Evolutionary conservation across 2,888 invertebrate genomes (phyloP), one percentile per base, ranked within the genome.

Genomic region (Zaprionus bogoriensis): DNA sequence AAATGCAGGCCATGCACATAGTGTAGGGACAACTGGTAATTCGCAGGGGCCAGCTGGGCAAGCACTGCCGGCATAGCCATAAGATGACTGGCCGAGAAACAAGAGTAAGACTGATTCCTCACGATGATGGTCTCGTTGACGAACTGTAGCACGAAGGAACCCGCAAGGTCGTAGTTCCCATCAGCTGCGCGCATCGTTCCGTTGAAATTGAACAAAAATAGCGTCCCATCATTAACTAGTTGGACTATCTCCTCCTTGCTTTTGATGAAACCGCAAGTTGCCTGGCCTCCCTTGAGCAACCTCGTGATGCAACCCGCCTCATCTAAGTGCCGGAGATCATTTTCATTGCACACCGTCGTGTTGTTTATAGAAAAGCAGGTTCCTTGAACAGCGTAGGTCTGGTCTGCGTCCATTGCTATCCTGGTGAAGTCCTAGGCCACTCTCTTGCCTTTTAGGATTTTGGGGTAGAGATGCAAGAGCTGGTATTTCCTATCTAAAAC

Each of bases 241-340:
- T 32, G n/a, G 6, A 17, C 19, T n/a, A 45, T 5, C 10, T 20
- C 12, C 12, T 23, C 3, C 14, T 25, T 7, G 12, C 44, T 14
- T 14, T 28, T 5, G 5, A 27, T 1, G 44, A 20, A 27, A 7
- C 3, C 12, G 51, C 52, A 63, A 9, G 10, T 36, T 4, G 55
- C 55, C 10, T 46, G 41, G n/a, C 55, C 60, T 20, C 60, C 61
- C 46, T 23, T 30, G 52, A 66, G 9, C 12, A 30, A 14, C 47
- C 44, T 9, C 20, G 38, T 17, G 3, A 38, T 28, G 17, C 38
- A 38, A 3, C 32, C 12, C 1, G 14, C 32, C 32, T 32, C 65
- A 7, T 20, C 27, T 4, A 60, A 3, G 42, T 39, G 60, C 3
- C 17, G 9, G 1, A 55, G 30, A 7, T 44, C 30, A 2, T 28